Conservation (phyloP, 2,113 vertebrate species). For the Marmota monax region DNA sequence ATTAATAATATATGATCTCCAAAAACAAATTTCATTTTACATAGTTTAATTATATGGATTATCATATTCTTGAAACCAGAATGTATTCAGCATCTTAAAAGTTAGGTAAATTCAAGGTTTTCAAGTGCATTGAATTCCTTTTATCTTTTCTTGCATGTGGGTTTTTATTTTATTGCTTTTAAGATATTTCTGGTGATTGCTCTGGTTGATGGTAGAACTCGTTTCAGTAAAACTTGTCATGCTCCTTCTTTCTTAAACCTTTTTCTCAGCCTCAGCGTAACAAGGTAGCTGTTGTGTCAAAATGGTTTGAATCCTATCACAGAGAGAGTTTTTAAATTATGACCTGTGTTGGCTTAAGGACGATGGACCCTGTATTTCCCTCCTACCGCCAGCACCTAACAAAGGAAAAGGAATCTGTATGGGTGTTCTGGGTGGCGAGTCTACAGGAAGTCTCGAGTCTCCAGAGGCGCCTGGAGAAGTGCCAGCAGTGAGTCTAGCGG, state of each 20-base stretch:
- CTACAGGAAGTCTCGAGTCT: neutral
- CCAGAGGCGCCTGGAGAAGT: fast-evolving
- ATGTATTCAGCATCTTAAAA: neutral
- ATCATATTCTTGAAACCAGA: neutral
- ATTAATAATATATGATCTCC: fast-evolving
- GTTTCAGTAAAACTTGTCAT: fast-evolving
- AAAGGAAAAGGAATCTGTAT: neutral
- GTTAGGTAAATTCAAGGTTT: neutral
- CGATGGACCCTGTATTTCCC: too few relatives aligned
- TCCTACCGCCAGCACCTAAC: neutral
- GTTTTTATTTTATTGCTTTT: neutral
- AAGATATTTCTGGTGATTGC: neutral
- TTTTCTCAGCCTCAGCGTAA: neutral
- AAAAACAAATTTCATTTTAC: neutral
- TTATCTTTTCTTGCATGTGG: neutral
- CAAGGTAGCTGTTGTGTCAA: fast-evolving
- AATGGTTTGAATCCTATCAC: neutral
- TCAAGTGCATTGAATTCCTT: neutral
- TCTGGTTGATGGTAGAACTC: neutral
- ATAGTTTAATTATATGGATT: neutral
- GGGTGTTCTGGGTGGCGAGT: neutral
- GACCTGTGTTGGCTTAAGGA: neutral
- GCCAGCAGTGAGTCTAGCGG: neutral
- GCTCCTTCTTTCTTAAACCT: neutral
- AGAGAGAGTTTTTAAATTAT: neutral